Conservation (phyloP, 2,113 vertebrate genomes). For the Amphiprion percula region DNA sequence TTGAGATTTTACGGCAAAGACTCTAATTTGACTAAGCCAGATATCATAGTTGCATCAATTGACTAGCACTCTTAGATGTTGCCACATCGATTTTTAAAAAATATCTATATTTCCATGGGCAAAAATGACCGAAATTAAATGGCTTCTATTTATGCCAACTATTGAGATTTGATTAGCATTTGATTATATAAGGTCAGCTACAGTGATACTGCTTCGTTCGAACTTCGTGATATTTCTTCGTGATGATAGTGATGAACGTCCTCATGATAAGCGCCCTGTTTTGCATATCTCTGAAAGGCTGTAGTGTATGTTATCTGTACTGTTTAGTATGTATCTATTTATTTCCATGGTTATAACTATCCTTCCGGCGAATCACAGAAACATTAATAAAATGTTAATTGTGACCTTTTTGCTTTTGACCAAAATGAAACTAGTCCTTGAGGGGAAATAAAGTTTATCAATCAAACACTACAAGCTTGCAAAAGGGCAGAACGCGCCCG, state of each 20-base stretch:
- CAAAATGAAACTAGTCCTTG: slow-evolving; percentile 46
- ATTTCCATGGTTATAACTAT: slow-evolving; percentile 35
- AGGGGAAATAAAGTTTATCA: slow-evolving; percentile 61
- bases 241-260: slow-evolving; percentile 14
- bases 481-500: slow-evolving; percentile 56
- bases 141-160: no score
- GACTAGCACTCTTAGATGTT: background rate
- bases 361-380: slow-evolving; percentile 25
- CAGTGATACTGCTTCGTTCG: background rate
- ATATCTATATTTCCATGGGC: no score
- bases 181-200: slow-evolving; percentile 10
- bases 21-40: background rate
- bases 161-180: no score
- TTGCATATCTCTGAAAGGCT: slow-evolving; percentile 34
- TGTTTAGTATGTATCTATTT: slow-evolving; percentile 39
- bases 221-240: slow-evolving; percentile 23
- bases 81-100: background rate
- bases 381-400: slow-evolving; percentile 75
- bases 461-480: slow-evolving; percentile 52
- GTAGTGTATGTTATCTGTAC: slow-evolving; percentile 40
- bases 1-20: background rate
- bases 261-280: slow-evolving; percentile 3
- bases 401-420: slow-evolving; percentile 73
- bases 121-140: background rate
- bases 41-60: background rate